Evolutionary conservation across 1,140 invertebrate species (phyloP).

Genomic region (Rhopalosiphum maidis): DNA sequence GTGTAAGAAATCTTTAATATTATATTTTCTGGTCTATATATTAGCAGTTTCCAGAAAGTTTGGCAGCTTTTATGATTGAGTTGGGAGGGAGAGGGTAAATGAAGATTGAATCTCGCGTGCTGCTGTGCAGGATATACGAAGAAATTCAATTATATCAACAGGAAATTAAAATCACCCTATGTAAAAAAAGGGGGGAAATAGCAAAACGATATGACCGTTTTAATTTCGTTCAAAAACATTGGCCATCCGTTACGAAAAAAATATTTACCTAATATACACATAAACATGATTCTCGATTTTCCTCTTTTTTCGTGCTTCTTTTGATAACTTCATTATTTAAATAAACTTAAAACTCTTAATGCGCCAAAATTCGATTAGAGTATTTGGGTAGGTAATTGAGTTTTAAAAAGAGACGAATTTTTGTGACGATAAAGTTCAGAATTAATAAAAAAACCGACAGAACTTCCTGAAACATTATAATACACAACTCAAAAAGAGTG

Average conservation of each 20-base stretch:
- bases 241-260: slow-evolving; percentile 26
- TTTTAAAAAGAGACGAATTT: background rate
- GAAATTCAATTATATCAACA: slow-evolving; percentile 57
- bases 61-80: slow-evolving; percentile 42
- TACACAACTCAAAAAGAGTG: background rate
- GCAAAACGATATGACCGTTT: slow-evolving; percentile 43
- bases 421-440: background rate
- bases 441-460: background rate
- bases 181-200: slow-evolving; percentile 18
- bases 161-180: slow-evolving; percentile 55
- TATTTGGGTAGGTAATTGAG: slow-evolving; percentile 18
- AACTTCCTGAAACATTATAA: background rate
- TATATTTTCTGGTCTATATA: background rate
- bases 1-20: slow-evolving; percentile 8
- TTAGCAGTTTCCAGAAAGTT: slow-evolving; percentile 26
- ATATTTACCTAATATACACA: slow-evolving; percentile 7
- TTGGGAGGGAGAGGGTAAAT: background rate
- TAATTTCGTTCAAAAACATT: slow-evolving; percentile 38
- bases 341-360: background rate
- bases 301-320: background rate
- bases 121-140: slow-evolving; percentile 28
- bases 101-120: slow-evolving; percentile 38
- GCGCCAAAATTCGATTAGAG: background rate
- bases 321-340: background rate
- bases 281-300: slow-evolving; percentile 20